Evolutionary conservation across 2,888 invertebrate genomes (phyloP).

Genomic region (Andricus curvator): DNA sequence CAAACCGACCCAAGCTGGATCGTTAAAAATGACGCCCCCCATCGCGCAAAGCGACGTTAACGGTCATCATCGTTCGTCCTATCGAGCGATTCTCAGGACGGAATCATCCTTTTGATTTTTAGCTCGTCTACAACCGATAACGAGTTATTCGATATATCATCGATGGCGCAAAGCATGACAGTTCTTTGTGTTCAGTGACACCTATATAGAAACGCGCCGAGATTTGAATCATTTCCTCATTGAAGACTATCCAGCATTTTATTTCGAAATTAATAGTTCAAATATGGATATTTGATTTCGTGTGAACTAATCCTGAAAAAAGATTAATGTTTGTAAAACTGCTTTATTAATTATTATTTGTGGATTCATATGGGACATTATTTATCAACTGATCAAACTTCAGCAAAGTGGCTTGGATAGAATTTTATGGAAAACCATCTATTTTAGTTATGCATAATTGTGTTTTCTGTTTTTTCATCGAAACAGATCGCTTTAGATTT

Average conservation of each 20-base stretch:
- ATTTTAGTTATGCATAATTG: too few relatives aligned
- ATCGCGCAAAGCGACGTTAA: slow-evolving; percentile 23
- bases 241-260: not conserved
- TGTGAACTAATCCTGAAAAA: not conserved
- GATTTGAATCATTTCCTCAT: not conserved
- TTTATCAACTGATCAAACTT: too few relatives aligned
- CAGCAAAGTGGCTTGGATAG: too few relatives aligned
- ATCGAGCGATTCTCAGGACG: slow-evolving; percentile 15
- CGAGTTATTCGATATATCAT: slow-evolving; percentile 32
- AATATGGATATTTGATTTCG: not conserved
- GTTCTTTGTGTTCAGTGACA: slow-evolving; percentile 27
- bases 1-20: slow-evolving; percentile 19
- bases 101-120: slow-evolving; percentile 30
- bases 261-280: not conserved
- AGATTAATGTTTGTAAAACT: too few relatives aligned
- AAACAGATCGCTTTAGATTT: too few relatives aligned
- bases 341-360: too few relatives aligned
- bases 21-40: slow-evolving; percentile 39
- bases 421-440: too few relatives aligned
- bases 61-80: slow-evolving; percentile 22
- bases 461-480: too few relatives aligned
- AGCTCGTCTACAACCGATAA: slow-evolving; percentile 11
- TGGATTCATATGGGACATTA: too few relatives aligned
- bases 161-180: slow-evolving; percentile 7
- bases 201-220: not conserved